Conservation (phyloP, 1,140 invertebrate species). For the Zaprionus camerounensis region DNA sequence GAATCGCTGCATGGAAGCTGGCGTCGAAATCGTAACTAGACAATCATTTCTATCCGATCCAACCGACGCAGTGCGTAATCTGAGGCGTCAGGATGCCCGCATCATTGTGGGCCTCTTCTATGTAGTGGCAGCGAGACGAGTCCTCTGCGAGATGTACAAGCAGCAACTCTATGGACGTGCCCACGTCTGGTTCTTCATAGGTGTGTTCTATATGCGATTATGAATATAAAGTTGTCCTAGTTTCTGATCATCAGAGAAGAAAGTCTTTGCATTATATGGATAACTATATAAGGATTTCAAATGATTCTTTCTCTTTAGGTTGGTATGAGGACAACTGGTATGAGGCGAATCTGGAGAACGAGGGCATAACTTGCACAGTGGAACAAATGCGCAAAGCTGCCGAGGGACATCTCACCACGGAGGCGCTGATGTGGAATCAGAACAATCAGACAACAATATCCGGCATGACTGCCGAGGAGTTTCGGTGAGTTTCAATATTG, state of each 20-base stretch:
- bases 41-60: constrained; percentile 99
- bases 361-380: constrained; percentile 95
- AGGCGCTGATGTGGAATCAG: constrained; percentile 99
- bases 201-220: constrained; percentile 85
- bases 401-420: constrained; percentile 98
- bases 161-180: constrained; percentile 97
- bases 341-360: constrained; percentile 93
- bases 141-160: constrained; percentile 98
- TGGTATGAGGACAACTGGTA: constrained; percentile 99
- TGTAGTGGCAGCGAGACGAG: constrained; percentile 94
- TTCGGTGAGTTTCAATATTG: constrained; percentile 84
- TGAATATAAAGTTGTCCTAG: too few relatives aligned
- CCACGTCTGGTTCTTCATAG: constrained; percentile 99
- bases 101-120: constrained; percentile 99
- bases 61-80: constrained; percentile 96
- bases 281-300: background rate
- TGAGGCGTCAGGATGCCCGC: constrained; percentile 96
- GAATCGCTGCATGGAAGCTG: constrained; percentile 95
- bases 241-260: too few relatives aligned
- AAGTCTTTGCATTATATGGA: too few relatives aligned
- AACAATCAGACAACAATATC: constrained; percentile 95
- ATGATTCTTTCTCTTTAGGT: constrained; percentile 84
- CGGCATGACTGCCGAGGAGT: constrained; percentile 94
- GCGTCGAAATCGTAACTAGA: constrained; percentile 96
- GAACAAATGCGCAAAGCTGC: constrained; percentile 97